A percentile compares a stretch with the other conserved stretches of the same genome.
Evolutionary conservation across 2,113 vertebrate species (phyloP).

Genomic region (Tyto alba): DNA sequence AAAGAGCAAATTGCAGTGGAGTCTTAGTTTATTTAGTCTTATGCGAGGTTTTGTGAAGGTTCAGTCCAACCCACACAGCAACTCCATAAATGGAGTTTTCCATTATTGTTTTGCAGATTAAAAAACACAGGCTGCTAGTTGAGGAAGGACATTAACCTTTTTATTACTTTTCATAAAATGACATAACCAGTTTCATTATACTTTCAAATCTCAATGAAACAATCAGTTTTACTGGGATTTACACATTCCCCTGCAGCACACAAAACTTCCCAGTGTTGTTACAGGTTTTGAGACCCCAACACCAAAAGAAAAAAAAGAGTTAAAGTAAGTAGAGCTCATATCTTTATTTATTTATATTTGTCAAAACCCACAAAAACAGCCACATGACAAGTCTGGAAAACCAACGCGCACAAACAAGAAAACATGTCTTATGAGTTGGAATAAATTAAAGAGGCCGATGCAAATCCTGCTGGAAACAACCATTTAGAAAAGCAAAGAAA

Average conservation of each 20-base stretch:
- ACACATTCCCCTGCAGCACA: background rate
- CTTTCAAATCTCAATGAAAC: background rate
- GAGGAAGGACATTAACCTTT: background rate
- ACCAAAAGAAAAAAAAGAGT: background rate
- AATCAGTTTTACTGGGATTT: background rate
- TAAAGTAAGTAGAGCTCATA: rapidly evolving
- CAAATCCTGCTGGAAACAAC: background rate
- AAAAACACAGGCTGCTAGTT: background rate
- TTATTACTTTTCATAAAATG: background rate
- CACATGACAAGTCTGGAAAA: background rate
- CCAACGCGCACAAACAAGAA: background rate
- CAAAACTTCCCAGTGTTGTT: background rate
- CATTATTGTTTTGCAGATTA: slow-evolving; percentile 33
- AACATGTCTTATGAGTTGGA: background rate
- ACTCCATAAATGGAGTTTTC: slow-evolving; percentile 1
- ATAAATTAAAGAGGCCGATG: background rate
- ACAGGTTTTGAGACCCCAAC: background rate
- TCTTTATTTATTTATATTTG: background rate
- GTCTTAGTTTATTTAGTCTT: slow-evolving; percentile 30
- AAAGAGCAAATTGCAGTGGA: slow-evolving; percentile 44
- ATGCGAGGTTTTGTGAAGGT: background rate
- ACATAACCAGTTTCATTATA: background rate
- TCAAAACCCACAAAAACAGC: background rate
- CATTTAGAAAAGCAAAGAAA: background rate
- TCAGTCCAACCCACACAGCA: background rate